These are phyloP conservation scores for Solenopsis fugax DNA, from an alignment of 1,140 invertebrate species.

Conservation along the genomic window DNA sequence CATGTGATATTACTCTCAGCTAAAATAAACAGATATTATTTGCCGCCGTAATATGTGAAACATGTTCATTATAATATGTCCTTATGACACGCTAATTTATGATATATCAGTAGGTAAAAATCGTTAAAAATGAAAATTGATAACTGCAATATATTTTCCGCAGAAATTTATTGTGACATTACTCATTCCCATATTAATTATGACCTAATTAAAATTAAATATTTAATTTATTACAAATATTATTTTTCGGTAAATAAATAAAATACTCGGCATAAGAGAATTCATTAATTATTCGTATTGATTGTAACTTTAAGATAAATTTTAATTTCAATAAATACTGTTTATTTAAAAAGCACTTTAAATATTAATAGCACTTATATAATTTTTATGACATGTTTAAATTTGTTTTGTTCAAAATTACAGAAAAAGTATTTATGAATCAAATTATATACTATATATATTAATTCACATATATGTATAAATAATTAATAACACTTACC, in stretches of 20 bases:
- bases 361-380: background rate
- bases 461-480: background rate
- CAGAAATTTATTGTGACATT: conserved; percentile 20
- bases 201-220: conserved; percentile 33
- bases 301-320: conserved; percentile 2
- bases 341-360: background rate
- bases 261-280: background rate
- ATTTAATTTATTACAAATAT: conserved; percentile 21
- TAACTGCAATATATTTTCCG: conserved; percentile 22
- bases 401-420: background rate
- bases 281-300: background rate
- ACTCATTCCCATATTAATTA: conserved; percentile 15
- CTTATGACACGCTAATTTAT: conserved; percentile 27
- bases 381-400: background rate
- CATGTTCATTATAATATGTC: conserved; percentile 1
- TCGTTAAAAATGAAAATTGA: conserved; percentile 18
- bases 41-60: conserved; percentile 16
- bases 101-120: background rate
- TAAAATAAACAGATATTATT: conserved; percentile 50
- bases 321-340: conserved; percentile 12
- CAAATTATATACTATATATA: background rate
- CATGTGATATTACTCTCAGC: background rate
- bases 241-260: conserved; percentile 8
- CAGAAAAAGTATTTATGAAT: conserved; percentile 9
- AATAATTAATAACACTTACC: conserved; percentile 39